Conservation (phyloP, 2,113 vertebrate species). For the Nesoenas mayeri region DNA sequence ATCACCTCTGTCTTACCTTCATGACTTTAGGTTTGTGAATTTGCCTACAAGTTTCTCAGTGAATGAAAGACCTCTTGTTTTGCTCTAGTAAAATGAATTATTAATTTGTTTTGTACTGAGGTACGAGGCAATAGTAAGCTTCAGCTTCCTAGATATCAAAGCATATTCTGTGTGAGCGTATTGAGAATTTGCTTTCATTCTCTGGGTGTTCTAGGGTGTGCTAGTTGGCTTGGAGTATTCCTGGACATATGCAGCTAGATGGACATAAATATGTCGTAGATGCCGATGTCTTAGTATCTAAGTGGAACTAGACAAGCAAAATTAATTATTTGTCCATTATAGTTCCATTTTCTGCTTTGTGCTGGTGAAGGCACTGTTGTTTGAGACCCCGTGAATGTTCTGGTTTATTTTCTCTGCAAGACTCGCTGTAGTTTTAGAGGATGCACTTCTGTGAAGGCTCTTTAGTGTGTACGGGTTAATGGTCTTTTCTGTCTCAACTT, state of each 20-base stretch:
- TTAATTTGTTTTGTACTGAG: constrained; percentile 14
- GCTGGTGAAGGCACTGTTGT: not conserved
- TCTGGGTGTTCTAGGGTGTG: not conserved
- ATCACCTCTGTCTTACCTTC: not conserved
- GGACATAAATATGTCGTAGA: not conserved
- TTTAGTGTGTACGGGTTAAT: not conserved
- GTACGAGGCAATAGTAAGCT: not conserved
- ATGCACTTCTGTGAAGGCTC: not conserved
- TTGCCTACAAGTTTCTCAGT: not conserved
- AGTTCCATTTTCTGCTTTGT: not conserved
- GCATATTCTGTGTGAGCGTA: not conserved
- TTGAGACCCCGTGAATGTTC: not conserved
- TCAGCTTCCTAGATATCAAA: not conserved
- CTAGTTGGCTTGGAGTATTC: not conserved
- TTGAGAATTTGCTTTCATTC: not conserved
- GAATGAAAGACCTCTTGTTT: constrained; percentile 6
- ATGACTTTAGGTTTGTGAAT: not conserved
- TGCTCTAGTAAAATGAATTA: constrained; percentile 25
- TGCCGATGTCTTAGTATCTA: not conserved
- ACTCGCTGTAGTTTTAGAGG: not conserved
- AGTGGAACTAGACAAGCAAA: not conserved
- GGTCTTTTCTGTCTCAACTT: not conserved
- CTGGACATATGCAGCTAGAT: not conserved
- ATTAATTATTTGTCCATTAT: not conserved
- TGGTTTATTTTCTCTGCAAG: not conserved